Percentiles rank a stretch among this genome's conserved stretches.
These are phyloP conservation scores for Numida meleagris DNA, from an alignment of 2,113 vertebrate species.

Conservation along the genomic window DNA sequence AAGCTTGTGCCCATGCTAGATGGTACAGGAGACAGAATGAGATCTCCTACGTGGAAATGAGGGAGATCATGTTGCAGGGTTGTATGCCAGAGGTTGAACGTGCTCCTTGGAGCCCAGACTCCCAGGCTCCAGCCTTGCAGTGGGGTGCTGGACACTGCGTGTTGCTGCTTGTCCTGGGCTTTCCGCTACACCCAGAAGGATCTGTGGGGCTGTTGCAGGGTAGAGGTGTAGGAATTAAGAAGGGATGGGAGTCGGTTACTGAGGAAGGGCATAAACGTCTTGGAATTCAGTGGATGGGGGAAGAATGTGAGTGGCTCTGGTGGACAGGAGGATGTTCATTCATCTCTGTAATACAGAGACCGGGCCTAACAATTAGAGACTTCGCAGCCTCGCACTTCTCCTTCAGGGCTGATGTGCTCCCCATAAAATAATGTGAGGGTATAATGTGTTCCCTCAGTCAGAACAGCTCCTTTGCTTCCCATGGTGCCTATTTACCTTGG, in stretches of 20 bases:
- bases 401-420: not conserved
- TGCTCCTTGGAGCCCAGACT: not conserved
- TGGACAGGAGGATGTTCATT: not conserved
- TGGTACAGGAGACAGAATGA: not conserved
- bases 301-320: not conserved
- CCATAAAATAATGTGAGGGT: slow-evolving; percentile 16
- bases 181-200: rapidly evolving
- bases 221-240: not conserved
- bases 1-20: not conserved
- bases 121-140: not conserved
- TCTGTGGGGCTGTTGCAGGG: not conserved
- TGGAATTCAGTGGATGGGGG: rapidly evolving
- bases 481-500: slow-evolving; percentile 41
- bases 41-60: not conserved
- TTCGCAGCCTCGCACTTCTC: not conserved
- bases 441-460: slow-evolving; percentile 19
- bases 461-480: slow-evolving; percentile 5
- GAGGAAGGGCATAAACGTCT: not conserved
- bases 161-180: not conserved
- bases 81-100: slow-evolving; percentile 67
- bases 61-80: not conserved
- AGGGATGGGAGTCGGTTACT: not conserved
- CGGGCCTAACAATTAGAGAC: not conserved
- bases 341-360: not conserved
- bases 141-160: not conserved